phyloP scores from a whole-genome alignment of 2,888 invertebrate species.

The Sarcophaga subvicina region DNA sequence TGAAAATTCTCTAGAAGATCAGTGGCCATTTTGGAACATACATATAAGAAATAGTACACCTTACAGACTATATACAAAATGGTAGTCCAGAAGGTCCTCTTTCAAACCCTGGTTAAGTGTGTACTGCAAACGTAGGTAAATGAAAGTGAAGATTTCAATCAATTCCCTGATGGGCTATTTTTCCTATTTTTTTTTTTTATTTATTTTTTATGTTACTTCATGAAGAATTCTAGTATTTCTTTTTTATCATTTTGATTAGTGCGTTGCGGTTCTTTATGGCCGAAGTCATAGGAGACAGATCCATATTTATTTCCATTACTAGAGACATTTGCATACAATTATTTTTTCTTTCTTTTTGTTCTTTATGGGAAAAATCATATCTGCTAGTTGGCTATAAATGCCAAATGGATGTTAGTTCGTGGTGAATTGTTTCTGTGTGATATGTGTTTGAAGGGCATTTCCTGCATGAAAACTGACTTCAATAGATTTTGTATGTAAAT shows the following conservation, averaged over 20 bases:
- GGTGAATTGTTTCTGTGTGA: not conserved
- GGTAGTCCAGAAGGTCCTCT: no score
- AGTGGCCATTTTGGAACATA: no score
- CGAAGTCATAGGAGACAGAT: conserved; percentile 30
- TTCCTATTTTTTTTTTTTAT: not conserved
- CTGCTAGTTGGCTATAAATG: conserved; percentile 22
- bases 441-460: conserved; percentile 5
- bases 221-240: not conserved
- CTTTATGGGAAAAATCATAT: conserved; percentile 13
- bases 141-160: conserved; percentile 32
- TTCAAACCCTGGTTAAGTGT: no score
- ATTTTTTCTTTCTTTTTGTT: not conserved
- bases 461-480: conserved; percentile 15
- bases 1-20: no score
- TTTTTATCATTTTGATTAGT: no score
- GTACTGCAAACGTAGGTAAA: not conserved
- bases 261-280: no score
- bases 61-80: no score
- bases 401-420: conserved; percentile 34
- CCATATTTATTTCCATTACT: conserved; percentile 12
- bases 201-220: not conserved
- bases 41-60: no score
- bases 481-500: conserved; percentile 29
- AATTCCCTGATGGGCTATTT: not conserved
- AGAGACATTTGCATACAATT: conserved; percentile 38